These are phyloP conservation scores for Homarus gammarus DNA, from an alignment of 2,888 invertebrate species.

Conservation along the genomic window DNA sequence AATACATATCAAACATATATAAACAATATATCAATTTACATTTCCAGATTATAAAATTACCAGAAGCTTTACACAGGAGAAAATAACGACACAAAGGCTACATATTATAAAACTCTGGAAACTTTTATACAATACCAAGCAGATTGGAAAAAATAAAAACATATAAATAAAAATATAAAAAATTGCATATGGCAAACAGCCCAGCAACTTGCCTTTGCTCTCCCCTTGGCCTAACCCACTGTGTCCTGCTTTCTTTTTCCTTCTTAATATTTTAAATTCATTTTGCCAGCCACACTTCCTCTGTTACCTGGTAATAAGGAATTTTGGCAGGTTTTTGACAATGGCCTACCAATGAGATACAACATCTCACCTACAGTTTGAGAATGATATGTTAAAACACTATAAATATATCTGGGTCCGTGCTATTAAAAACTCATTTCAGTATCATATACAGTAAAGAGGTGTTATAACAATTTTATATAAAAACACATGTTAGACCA, in stretches of 20 bases:
- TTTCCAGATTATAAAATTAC: constrained; percentile 37
- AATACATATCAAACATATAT: constrained; percentile 58
- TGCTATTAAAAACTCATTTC: too few species aligned
- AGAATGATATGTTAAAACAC: not conserved
- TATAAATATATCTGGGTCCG: not conserved
- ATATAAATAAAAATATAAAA: not conserved
- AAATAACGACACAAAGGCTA: constrained; percentile 3
- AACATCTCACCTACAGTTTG: not conserved
- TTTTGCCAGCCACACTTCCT: not conserved
- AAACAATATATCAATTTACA: constrained; percentile 33
- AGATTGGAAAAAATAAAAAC: not conserved
- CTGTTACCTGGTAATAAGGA: not conserved
- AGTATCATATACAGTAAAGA: too few species aligned
- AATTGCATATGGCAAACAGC: not conserved
- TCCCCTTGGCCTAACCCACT: not conserved
- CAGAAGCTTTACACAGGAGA: constrained; percentile 22
- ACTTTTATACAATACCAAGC: not conserved
- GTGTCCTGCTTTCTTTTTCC: not conserved
- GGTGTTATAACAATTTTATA: too few species aligned
- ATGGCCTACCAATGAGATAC: not conserved
- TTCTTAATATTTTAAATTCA: not conserved
- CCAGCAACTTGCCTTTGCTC: not conserved
- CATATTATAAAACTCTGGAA: not conserved
- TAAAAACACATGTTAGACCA: too few species aligned
- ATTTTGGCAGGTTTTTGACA: not conserved